A percentile compares a stretch with the other conserved stretches of the same genome.
Conservation (phyloP, 2,797 vertebrate genomes). For the Anabacerthia variegaticeps region DNA sequence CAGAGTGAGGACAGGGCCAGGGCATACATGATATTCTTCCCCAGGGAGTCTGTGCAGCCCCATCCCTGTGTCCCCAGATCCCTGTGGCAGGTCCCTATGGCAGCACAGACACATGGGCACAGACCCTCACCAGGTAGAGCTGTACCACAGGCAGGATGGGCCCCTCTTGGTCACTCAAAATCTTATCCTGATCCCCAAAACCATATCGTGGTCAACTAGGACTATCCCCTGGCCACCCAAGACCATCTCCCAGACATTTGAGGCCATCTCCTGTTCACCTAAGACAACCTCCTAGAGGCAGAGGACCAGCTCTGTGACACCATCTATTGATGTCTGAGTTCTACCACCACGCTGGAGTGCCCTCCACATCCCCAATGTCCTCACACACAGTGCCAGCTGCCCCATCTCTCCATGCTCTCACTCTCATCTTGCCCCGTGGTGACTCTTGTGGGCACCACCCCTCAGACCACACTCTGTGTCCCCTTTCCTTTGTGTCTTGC, state of each 20-base stretch:
- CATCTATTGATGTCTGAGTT: not conserved
- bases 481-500: not conserved
- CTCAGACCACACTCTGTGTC: fast-evolving
- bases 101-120: not conserved
- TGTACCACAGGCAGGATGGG: not conserved
- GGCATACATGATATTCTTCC: too few species aligned
- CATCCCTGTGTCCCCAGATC: not conserved
- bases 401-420: not conserved
- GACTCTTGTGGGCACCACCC: not conserved
- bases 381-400: fast-evolving
- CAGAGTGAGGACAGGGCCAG: not conserved
- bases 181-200: not conserved
- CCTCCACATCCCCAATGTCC: fast-evolving
- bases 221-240: not conserved
- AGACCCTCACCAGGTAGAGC: not conserved
- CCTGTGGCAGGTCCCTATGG: not conserved
- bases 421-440: fast-evolving
- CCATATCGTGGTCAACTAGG: not conserved
- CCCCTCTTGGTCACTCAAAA: not conserved
- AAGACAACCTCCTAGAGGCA: not conserved
- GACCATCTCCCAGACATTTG: not conserved
- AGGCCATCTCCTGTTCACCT: not conserved
- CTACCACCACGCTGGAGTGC: not conserved
- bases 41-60: not conserved
- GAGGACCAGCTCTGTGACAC: not conserved